Conservation (phyloP, 2,888 invertebrate species). For the Notodonta dromedarius region DNA sequence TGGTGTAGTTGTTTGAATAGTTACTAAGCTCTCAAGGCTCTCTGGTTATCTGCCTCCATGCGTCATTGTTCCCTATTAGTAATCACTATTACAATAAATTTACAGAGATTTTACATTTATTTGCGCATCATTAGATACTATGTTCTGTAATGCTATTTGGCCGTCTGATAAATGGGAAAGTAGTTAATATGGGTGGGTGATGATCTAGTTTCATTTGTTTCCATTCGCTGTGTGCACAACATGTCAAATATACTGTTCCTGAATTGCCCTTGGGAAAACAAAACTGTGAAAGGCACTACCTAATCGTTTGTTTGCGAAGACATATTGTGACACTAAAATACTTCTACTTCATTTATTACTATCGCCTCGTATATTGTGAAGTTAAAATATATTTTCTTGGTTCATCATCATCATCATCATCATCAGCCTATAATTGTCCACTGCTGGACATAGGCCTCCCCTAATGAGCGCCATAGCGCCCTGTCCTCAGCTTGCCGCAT, state of each 20-base stretch:
- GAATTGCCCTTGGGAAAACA: not conserved
- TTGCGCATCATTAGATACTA: constrained; percentile 3
- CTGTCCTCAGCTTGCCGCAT: too few relatives aligned
- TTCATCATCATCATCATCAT: too few relatives aligned
- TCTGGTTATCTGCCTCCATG: constrained; percentile 46
- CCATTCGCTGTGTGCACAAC: not conserved
- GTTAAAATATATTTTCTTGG: too few relatives aligned
- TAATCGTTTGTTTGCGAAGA: not conserved
- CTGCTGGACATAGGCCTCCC: too few relatives aligned
- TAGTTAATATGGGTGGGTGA: constrained; percentile 13
- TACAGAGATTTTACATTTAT: constrained; percentile 16
- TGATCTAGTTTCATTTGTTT: constrained; percentile 20
- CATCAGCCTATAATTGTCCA: too few relatives aligned
- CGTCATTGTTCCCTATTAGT: constrained; percentile 48
- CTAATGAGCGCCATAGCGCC: too few relatives aligned
- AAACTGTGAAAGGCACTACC: not conserved
- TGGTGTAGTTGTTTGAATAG: constrained; percentile 42
- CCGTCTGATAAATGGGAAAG: not conserved
- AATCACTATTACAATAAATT: constrained; percentile 32
- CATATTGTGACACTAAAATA: not conserved
- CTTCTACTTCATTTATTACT: too few relatives aligned
- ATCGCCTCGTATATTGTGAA: too few relatives aligned
- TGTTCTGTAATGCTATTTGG: too few relatives aligned
- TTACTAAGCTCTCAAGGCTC: constrained; percentile 49
- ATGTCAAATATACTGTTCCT: not conserved